These are phyloP conservation scores for Pelvicachromis taeniatus DNA, from an alignment of 2,113 vertebrate species.

Conservation along the genomic window DNA sequence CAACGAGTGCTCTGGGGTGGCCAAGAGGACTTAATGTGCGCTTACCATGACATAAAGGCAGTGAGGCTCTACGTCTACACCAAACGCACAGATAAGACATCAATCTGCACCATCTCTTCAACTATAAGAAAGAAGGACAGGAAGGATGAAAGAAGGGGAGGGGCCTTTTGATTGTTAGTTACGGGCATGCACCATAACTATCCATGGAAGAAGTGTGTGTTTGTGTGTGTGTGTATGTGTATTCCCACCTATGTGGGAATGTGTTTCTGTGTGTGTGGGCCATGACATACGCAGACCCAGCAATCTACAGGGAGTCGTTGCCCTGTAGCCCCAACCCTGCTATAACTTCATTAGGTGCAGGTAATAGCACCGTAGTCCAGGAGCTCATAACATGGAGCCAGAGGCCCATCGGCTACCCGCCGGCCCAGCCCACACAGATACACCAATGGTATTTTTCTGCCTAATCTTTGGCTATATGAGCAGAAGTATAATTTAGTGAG, in stretches of 20 bases:
- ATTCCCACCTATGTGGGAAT: neutral
- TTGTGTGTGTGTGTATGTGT: neutral
- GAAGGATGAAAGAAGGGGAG: neutral
- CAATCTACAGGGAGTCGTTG: slow-evolving; percentile 64
- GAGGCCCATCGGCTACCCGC: slow-evolving; percentile 49
- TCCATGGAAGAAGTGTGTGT: neutral
- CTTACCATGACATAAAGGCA: slow-evolving; percentile 58
- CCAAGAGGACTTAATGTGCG: slow-evolving; percentile 57
- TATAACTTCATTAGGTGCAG: slow-evolving; percentile 72
- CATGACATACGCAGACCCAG: slow-evolving; percentile 28
- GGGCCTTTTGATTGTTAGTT: neutral
- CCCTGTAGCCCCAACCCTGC: slow-evolving; percentile 54
- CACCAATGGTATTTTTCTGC: slow-evolving; percentile 25
- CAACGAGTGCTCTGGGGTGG: slow-evolving; percentile 68
- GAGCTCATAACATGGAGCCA: slow-evolving; percentile 68
- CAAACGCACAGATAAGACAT: slow-evolving; percentile 51
- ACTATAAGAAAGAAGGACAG: slow-evolving; percentile 23
- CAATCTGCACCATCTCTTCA: slow-evolving; percentile 32
- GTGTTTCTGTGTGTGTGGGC: slow-evolving; percentile 54
- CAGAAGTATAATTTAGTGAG: slow-evolving; percentile 11
- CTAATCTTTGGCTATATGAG: neutral
- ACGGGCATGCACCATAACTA: neutral
- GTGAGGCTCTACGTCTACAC: slow-evolving; percentile 20
- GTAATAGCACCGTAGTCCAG: slow-evolving; percentile 60
- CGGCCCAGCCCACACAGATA: slow-evolving; percentile 58